Evolutionary conservation across 2,797 vertebrate genomes (phyloP).

Genomic region (Ataeniobius toweri): DNA sequence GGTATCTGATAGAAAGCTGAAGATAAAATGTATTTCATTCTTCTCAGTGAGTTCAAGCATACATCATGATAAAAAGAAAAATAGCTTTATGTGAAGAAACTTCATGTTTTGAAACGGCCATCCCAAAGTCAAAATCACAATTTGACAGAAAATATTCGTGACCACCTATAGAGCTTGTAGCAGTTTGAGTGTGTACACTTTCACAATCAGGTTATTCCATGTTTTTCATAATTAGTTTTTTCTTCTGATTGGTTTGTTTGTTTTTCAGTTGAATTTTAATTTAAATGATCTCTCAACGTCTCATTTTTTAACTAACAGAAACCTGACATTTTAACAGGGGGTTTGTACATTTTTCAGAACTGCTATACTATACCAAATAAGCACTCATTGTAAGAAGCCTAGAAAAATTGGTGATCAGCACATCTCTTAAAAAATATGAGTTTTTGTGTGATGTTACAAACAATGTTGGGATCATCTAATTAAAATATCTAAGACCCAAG

Average conservation of each 20-base stretch:
- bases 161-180: neutral
- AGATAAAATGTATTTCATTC: neutral
- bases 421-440: no score
- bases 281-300: no score
- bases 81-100: neutral
- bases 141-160: neutral
- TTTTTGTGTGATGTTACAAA: neutral
- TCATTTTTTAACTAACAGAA: no score
- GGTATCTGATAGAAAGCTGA: neutral
- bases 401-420: no score
- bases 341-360: no score
- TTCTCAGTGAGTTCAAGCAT: neutral
- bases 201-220: neutral
- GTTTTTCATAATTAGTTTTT: neutral
- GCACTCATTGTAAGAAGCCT: no score
- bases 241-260: neutral
- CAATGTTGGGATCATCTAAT: neutral
- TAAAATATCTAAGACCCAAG: neutral
- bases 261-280: neutral
- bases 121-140: neutral
- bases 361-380: no score
- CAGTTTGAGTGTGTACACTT: neutral
- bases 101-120: neutral
- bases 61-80: neutral
- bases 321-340: no score